Evolutionary conservation across 2,797 vertebrate genomes (phyloP), one percentile per base, ranked within the genome.

Genomic region (Vireo griseus): DNA sequence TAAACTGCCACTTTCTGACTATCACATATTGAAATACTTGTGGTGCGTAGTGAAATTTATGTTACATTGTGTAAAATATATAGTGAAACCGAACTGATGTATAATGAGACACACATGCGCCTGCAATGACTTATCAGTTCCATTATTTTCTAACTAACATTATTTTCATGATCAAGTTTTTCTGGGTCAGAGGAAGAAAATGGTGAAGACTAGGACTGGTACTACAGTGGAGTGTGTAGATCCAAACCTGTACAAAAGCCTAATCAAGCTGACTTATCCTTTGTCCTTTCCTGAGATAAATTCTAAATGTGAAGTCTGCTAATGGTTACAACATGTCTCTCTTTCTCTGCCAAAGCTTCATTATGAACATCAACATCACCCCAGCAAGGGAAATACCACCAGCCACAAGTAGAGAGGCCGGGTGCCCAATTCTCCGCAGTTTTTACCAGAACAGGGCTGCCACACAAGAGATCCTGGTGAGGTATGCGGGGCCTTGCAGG

Each of bases 41-140:
- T 93, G 93, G 95, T 24, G 20, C 86, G 33, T 80, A 95, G 94
- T 93, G 94, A 96, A 95, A 92, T 95, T 96, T 96, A 95, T 96
- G 91, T 97, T 97, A 97, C 94, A 96, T 95, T 97, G 97, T 96
- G 94, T 96, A 96, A 97, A 97, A 96, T 96, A 94, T 93, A 96
- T 96, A 97, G 95, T 97, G 97, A 97, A 97, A 97, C 96, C 48
- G 2, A 94, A 94, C 94, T 95, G 95, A 95, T 94, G 82, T 94
- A 79, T 96, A 96, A 97, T 94, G 97, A 97, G 97, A 97, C 86
- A 86, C 94, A 93, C 88, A 93, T 95, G 92, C 92, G 92, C 74
- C 74, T 94, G 87, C 91, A 91, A 90, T 96, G 96, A 96, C 88
- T 97, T 96, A 96, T 85, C 94, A 96, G 91, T 94, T 92, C 94